A percentile compares a stretch with the other conserved stretches of the same genome.
phyloP scores from a whole-genome alignment of 2,797 vertebrate genomes.

The Phylloscopus collybita region DNA sequence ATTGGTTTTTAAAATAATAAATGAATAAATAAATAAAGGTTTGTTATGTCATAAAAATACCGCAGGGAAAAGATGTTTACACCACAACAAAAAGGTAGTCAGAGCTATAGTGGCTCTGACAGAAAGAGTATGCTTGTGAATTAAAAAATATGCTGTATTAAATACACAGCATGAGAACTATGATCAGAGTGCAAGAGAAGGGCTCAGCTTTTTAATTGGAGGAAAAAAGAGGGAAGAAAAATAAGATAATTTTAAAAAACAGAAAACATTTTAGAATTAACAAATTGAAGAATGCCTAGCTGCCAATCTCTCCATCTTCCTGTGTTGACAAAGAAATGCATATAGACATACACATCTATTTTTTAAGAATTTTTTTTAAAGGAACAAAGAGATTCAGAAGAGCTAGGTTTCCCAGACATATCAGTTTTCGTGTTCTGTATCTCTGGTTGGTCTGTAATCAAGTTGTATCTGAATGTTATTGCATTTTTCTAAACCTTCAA shows the following conservation, averaged over 20 bases:
- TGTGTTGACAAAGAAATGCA: conserved; percentile 49
- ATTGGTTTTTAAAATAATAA: conserved; percentile 66
- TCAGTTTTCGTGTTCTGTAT: conserved; percentile 37
- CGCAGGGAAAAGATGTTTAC: conserved; percentile 20
- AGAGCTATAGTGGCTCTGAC: background rate
- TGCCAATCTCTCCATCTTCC: conserved; percentile 28
- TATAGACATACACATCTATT: background rate
- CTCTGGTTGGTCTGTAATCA: conserved; percentile 66
- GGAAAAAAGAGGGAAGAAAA: background rate
- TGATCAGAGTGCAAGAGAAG: background rate
- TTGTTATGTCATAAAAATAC: conserved; percentile 48
- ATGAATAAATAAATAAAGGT: conserved; percentile 62
- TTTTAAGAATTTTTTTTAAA: conserved; percentile 5
- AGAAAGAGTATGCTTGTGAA: background rate
- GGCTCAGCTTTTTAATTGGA: background rate
- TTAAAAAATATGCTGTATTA: conserved; percentile 23
- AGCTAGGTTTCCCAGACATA: conserved; percentile 31
- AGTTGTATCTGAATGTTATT: conserved; percentile 67
- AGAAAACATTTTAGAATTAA: conserved; percentile 27
- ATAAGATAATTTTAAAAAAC: conserved; percentile 19
- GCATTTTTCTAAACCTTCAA: conserved; percentile 70
- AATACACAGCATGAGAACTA: background rate
- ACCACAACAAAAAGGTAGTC: background rate
- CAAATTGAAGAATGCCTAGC: background rate
- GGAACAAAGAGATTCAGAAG: conserved; percentile 33